These are phyloP conservation scores for Onychomys torridus DNA, from an alignment of 2,797 vertebrate species.

Conservation along the genomic window DNA sequence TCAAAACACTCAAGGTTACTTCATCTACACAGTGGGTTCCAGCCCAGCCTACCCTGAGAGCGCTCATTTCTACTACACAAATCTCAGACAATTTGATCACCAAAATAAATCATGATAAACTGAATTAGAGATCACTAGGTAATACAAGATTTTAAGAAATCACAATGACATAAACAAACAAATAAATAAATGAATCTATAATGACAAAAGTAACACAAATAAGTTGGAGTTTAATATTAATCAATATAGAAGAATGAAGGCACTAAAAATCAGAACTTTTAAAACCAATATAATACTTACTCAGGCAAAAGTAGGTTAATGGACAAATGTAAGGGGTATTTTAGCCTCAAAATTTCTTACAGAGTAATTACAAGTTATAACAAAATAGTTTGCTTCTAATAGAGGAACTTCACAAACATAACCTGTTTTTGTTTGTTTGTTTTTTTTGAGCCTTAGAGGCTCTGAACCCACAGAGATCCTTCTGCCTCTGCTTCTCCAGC, in stretches of 20 bases:
- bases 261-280: constrained; percentile 24
- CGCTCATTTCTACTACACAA: background rate
- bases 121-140: no score
- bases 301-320: background rate
- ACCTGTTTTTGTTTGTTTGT: background rate
- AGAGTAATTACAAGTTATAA: constrained; percentile 36
- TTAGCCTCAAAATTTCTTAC: background rate
- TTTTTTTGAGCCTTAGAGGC: background rate
- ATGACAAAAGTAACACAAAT: background rate
- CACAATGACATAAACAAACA: no score
- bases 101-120: constrained; percentile 31
- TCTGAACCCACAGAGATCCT: background rate
- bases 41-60: background rate
- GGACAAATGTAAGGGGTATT: background rate
- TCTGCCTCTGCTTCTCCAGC: background rate
- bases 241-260: constrained; percentile 31
- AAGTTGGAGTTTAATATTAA: background rate
- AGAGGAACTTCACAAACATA: background rate
- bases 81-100: background rate
- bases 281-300: constrained; percentile 15
- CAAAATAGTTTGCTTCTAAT: background rate
- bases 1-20: background rate
- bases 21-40: background rate
- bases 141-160: no score
- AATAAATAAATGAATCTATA: no score